Conservation (phyloP, 2,888 invertebrate species). For the Drosophila incognita region DNA sequence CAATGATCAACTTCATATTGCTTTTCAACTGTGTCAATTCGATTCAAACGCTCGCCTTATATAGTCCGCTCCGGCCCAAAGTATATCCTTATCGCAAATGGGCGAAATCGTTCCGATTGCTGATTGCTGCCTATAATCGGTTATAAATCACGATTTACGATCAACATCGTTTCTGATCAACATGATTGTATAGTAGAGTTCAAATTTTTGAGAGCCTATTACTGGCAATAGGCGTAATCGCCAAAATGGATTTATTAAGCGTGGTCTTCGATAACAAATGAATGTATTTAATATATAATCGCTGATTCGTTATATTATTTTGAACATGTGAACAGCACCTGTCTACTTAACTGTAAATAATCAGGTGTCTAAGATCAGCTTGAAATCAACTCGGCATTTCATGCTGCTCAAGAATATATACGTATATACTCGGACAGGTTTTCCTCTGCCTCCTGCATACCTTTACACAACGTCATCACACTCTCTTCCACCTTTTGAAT, state of each 20-base stretch:
- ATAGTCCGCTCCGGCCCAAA: conserved; percentile 29
- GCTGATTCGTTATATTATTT: not conserved
- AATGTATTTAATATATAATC: not conserved
- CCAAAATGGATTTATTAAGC: not conserved
- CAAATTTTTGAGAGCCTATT: not conserved
- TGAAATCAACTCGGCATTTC: not conserved
- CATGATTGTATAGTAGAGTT: conserved; percentile 1
- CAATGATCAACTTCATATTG: conserved; percentile 53
- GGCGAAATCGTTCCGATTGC: not conserved
- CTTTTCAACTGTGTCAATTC: conserved; percentile 17
- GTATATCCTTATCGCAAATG: conserved; percentile 29
- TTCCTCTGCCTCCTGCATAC: not conserved
- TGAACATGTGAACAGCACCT: not conserved
- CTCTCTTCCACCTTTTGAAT: not conserved
- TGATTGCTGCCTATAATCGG: conserved; percentile 21
- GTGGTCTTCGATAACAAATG: not conserved
- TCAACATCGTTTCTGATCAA: conserved; percentile 2
- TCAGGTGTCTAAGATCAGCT: not conserved
- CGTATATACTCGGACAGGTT: not conserved
- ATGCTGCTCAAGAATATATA: not conserved
- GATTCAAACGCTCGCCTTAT: conserved; percentile 36
- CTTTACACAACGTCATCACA: not conserved
- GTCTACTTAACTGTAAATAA: not conserved
- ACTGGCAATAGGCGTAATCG: not conserved
- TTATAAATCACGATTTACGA: conserved; percentile 51